A percentile compares a stretch with the other conserved stretches of the same genome.
These are phyloP conservation scores for Passer montanus DNA, from an alignment of 2,113 vertebrate species.

Conservation along the genomic window DNA sequence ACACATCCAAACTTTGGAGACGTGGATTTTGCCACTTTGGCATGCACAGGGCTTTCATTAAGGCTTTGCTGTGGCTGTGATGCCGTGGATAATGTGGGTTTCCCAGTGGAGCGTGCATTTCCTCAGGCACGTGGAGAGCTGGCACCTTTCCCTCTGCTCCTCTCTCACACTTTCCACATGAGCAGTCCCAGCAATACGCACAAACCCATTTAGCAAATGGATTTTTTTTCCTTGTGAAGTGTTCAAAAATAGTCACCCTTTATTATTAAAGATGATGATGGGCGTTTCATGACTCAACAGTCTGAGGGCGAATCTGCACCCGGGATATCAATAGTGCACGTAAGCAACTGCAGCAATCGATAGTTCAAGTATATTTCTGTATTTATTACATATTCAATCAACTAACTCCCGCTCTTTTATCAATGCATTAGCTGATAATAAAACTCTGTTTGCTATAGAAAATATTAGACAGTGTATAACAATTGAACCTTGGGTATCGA, in stretches of 20 bases:
- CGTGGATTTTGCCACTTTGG: background rate
- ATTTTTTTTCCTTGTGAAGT: background rate
- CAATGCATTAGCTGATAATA: slow-evolving; percentile 26
- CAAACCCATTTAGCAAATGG: slow-evolving; percentile 52
- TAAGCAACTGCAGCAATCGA: background rate
- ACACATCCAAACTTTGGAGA: background rate
- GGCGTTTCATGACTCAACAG: background rate
- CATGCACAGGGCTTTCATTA: background rate
- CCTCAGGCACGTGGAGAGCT: background rate
- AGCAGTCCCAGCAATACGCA: background rate
- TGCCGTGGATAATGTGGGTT: background rate
- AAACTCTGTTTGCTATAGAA: background rate
- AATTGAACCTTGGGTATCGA: background rate
- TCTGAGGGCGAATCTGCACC: background rate
- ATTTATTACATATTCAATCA: slow-evolving; percentile 6
- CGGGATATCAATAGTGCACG: background rate
- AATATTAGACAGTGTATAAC: background rate
- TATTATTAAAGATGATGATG: slow-evolving; percentile 1
- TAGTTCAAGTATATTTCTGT: background rate
- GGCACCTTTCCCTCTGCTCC: background rate
- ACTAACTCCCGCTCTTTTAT: background rate
- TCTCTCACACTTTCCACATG: background rate
- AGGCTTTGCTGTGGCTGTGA: background rate
- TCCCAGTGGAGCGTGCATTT: background rate
- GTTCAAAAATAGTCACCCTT: slow-evolving; percentile 32